Evolutionary conservation across 2,113 vertebrate species (phyloP).

Genomic region (Ciconia stormi): DNA sequence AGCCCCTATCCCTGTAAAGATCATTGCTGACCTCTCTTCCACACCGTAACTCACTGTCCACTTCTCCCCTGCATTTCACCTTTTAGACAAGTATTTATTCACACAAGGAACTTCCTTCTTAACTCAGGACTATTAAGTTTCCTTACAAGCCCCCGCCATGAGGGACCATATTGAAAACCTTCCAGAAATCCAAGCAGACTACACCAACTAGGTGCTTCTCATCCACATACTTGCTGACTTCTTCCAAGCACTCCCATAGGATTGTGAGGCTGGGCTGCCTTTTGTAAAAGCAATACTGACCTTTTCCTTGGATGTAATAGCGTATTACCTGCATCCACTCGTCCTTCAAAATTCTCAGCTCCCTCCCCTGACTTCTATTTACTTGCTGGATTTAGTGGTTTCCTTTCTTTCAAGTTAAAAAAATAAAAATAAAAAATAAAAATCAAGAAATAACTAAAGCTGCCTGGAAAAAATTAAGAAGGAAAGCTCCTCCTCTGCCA

Average conservation of each 20-base stretch:
- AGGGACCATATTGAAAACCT: neutral
- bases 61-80: neutral
- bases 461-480: neutral
- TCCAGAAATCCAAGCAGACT: neutral
- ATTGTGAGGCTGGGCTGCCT: neutral
- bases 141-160: neutral
- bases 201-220: neutral
- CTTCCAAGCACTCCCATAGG: neutral
- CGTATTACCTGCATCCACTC: neutral
- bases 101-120: neutral
- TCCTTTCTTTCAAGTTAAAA: neutral
- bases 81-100: neutral
- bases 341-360: neutral
- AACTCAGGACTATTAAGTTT: neutral
- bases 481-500: neutral
- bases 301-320: neutral
- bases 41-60: fast-evolving
- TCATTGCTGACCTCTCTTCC: neutral
- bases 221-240: neutral
- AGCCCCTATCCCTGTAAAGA: neutral
- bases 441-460: neutral
- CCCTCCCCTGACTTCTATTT: neutral
- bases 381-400: neutral
- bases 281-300: neutral
- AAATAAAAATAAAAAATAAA: neutral